phyloP scores from a whole-genome alignment of 1,140 invertebrate genomes.

The Neocloeon triangulifer region DNA sequence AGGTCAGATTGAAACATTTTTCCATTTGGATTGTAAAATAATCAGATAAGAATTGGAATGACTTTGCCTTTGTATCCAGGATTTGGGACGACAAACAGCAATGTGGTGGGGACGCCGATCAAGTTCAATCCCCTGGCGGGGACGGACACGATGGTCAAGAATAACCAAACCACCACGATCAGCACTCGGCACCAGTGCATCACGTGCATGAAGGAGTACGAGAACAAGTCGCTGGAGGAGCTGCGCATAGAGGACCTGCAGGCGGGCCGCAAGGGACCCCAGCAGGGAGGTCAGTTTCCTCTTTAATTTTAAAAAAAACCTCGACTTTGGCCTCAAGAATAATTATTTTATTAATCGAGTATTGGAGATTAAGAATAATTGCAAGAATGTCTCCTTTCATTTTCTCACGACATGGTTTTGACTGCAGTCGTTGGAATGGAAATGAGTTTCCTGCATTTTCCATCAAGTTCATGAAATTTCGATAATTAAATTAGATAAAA shows the following conservation, averaged over 20 bases:
- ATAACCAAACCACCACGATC: slow-evolving; percentile 56
- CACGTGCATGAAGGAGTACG: slow-evolving; percentile 95
- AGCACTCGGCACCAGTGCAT: slow-evolving; percentile 87
- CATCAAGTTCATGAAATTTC: too few species aligned
- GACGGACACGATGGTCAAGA: slow-evolving; percentile 78
- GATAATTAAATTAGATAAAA: too few species aligned
- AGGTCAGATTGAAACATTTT: too few species aligned
- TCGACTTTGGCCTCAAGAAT: too few species aligned
- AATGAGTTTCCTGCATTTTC: too few species aligned
- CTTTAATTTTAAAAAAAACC: too few species aligned
- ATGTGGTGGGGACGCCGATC: slow-evolving; percentile 39
- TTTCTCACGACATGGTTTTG: too few species aligned
- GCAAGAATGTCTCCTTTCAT: too few species aligned
- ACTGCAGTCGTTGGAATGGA: too few species aligned
- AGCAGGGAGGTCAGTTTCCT: slow-evolving; percentile 15
- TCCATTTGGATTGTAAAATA: neutral
- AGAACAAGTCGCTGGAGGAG: slow-evolving; percentile 83
- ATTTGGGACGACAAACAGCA: slow-evolving; percentile 5
- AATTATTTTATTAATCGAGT: too few species aligned
- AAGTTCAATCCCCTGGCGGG: slow-evolving; percentile 76
- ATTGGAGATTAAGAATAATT: too few species aligned
- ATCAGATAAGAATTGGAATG: too few species aligned
- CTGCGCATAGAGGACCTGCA: slow-evolving; percentile 81
- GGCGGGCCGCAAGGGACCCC: slow-evolving; percentile 60
- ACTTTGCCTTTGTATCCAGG: slow-evolving; percentile 4